Evolutionary conservation across 2,888 invertebrate species (phyloP), one percentile per base, ranked within the genome.

Genomic region (Apocheima hispidaria): DNA sequence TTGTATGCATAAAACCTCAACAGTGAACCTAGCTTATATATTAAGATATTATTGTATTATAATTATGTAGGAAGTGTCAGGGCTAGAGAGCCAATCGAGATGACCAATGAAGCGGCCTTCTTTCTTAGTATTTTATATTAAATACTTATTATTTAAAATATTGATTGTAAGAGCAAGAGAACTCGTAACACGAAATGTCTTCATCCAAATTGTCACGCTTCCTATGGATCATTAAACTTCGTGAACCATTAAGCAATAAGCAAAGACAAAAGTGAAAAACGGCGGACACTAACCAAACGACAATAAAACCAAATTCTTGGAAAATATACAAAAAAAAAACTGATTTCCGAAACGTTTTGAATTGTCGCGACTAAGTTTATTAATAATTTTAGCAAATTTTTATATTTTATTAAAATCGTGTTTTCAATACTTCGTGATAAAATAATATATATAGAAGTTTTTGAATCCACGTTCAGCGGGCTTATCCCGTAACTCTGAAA

Each of bases 231-330:
- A 44, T 26, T 44, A 20, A 14, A 26, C 26, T 44, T 26, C 16
- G 4, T 9, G 26, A 26, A 14, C 44, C 44, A 44, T 44, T 44
- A 16, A 44, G 44, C 44, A 44, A 44, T 44, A 16, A n/a, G n/a
- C n/a, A n/a, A 41, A 12, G 21, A 26, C 26, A 21, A 41, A 21
- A 44, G 3, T 26, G 43, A 44, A 26, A 26, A 44, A 16, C 36
- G 18, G 36, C 36, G 36, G 4, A 36, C 16, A 33, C 28, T 28
- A 3, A 28, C 20, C 18, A 5, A 40, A 10, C 40, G 10, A 41
- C 5, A 21, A 38, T 38, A 41, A 41, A 38, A 21, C 0, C 21
- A 21, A 41, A 21, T 21, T 41, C 21, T n/a, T 21, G 4, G n/a
- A n/a, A 41, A 20, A 21, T 10, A 1, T 12, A 21, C 2, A n/a